A percentile compares a stretch with the other conserved stretches of the same genome.
These are phyloP conservation scores for Oxycera nigricornis DNA, from an alignment of 2,888 invertebrate species.

Conservation along the genomic window DNA sequence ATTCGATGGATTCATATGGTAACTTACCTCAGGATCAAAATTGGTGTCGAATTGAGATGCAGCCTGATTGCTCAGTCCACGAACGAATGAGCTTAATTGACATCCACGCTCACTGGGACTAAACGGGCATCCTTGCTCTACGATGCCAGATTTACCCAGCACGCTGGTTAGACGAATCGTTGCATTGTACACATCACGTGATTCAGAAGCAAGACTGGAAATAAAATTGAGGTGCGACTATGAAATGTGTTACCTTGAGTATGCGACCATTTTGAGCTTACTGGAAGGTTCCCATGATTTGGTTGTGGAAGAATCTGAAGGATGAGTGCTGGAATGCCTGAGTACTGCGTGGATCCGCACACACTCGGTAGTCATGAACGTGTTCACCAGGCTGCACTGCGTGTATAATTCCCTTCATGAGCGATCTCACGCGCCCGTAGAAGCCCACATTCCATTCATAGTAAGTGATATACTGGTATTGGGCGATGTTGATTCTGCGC, in stretches of 20 bases:
- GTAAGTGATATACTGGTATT: slow-evolving; percentile 64
- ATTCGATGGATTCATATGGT: background rate
- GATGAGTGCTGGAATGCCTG: slow-evolving; percentile 72
- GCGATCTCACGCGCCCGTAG: slow-evolving; percentile 60
- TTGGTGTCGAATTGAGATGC: slow-evolving; percentile 79
- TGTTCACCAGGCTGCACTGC: slow-evolving; percentile 56
- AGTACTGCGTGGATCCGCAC: slow-evolving; percentile 66
- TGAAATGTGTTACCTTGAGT: background rate
- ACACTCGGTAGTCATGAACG: slow-evolving; percentile 64
- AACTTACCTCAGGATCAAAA: slow-evolving; percentile 66
- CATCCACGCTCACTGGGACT: too few relatives aligned
- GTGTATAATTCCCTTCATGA: slow-evolving; percentile 59
- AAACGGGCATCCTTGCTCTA: slow-evolving; percentile 64
- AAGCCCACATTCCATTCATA: slow-evolving; percentile 66
- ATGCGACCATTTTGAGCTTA: slow-evolving; percentile 52
- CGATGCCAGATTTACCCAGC: slow-evolving; percentile 65
- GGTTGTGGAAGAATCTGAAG: slow-evolving; percentile 70
- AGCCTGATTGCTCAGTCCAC: slow-evolving; percentile 80
- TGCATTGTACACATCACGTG: slow-evolving; percentile 59
- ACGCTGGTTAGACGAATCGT: slow-evolving; percentile 63
- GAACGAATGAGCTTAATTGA: slow-evolving; percentile 73
- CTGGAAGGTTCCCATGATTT: slow-evolving; percentile 65
- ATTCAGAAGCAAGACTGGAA: slow-evolving; percentile 61
- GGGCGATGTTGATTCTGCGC: slow-evolving; percentile 63
- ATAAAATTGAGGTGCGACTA: background rate